A percentile compares a stretch with the other conserved stretches of the same genome.
These are phyloP conservation scores for Choloepus hoffmanni DNA, from an alignment of 2,113 vertebrate species.

Conservation along the genomic window DNA sequence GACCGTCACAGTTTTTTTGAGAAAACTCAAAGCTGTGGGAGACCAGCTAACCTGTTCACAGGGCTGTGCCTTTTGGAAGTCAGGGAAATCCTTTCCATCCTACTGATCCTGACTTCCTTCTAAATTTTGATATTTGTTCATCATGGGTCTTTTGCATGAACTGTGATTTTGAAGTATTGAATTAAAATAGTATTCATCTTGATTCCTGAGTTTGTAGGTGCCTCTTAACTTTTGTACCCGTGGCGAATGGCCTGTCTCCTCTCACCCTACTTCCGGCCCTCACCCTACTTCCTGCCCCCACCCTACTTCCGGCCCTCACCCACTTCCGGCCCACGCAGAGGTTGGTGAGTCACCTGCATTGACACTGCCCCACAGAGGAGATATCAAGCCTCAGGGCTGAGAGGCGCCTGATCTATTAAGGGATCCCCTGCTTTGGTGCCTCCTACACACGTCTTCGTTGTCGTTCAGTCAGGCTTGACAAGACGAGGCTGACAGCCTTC, in stretches of 20 bases:
- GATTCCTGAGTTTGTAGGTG: not conserved
- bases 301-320: not conserved
- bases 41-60: not conserved
- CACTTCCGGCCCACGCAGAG: not conserved
- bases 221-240: not conserved
- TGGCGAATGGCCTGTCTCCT: too few relatives aligned
- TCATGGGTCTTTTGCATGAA: not conserved
- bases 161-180: not conserved
- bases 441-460: conserved; percentile 60
- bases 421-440: conserved; percentile 42
- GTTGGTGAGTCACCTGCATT: accelerated
- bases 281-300: too few relatives aligned
- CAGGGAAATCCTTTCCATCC: not conserved
- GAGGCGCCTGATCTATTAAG: conserved; percentile 64
- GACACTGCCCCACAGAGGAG: not conserved
- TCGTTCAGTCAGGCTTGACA: conserved; percentile 36
- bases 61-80: not conserved
- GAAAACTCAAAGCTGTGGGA: not conserved
- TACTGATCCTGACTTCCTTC: not conserved
- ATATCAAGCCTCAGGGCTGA: conserved; percentile 43
- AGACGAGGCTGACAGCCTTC: conserved; percentile 68
- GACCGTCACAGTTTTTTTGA: not conserved
- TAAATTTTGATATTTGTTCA: not conserved
- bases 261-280: not conserved
- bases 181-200: not conserved